Evolutionary conservation across 2,113 vertebrate species (phyloP).

Genomic region (Galemys pyrenaicus): DNA sequence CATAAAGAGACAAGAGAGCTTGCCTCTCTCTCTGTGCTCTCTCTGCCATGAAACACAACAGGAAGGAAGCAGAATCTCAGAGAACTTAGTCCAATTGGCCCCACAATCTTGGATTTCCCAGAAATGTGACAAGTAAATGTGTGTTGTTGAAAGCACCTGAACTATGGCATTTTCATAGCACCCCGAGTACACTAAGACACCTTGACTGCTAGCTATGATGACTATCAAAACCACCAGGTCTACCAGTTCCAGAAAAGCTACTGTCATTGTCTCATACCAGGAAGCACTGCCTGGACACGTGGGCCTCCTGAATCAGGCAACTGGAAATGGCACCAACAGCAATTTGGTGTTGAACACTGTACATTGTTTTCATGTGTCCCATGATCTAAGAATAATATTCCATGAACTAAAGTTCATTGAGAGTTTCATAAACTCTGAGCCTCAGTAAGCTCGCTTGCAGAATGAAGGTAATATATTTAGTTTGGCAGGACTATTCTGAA

Average conservation of each 20-base stretch:
- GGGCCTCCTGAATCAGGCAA: background rate
- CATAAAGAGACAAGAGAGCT: background rate
- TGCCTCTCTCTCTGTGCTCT: background rate
- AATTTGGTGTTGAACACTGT: background rate
- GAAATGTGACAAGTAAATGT: background rate
- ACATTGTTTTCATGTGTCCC: background rate
- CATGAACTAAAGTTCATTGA: background rate
- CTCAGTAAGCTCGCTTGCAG: background rate
- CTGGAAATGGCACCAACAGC: background rate
- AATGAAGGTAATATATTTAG: constrained; percentile 11
- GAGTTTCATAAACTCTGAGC: background rate
- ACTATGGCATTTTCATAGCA: background rate
- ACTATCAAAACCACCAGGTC: background rate
- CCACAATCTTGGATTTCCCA: background rate
- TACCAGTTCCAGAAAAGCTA: background rate
- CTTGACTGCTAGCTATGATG: background rate
- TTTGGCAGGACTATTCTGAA: background rate
- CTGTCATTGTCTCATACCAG: background rate
- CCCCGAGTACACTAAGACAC: background rate
- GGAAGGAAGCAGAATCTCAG: background rate
- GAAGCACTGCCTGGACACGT: background rate
- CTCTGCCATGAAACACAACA: background rate
- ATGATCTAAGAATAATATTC: background rate
- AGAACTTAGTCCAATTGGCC: background rate
- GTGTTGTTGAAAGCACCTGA: background rate